A percentile compares a stretch with the other conserved stretches of the same genome.
Evolutionary conservation across 2,113 vertebrate species (phyloP).

Genomic region (Pseudorectes ferrugineus): DNA sequence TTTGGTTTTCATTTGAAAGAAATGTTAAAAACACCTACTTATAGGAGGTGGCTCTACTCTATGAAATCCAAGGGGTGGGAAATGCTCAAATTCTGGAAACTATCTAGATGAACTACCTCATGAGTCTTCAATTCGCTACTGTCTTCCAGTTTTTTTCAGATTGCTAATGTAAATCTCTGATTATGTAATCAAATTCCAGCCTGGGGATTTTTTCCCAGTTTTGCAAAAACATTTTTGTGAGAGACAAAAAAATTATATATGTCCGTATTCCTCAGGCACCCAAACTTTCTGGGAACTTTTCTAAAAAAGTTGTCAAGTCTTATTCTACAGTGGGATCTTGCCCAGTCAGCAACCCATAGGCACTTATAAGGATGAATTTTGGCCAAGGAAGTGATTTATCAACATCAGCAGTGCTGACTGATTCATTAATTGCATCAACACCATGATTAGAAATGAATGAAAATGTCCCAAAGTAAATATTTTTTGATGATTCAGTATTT

Average conservation of each 20-base stretch:
- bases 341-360: neutral
- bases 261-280: neutral
- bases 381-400: neutral
- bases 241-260: neutral
- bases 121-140: neutral
- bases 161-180: neutral
- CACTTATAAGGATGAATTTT: neutral
- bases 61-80: neutral
- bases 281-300: neutral
- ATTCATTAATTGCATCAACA: neutral
- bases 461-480: neutral
- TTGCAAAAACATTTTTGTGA: neutral
- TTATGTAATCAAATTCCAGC: neutral
- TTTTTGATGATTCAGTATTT: neutral
- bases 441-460: neutral
- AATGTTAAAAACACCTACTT: neutral
- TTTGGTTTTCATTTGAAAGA: neutral
- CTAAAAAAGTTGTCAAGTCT: neutral
- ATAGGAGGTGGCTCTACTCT: neutral
- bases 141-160: neutral
- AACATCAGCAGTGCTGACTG: neutral
- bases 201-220: neutral
- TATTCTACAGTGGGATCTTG: neutral
- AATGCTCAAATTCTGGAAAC: neutral
- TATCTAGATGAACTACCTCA: neutral